These are phyloP conservation scores for Eulemur coronatus DNA, from an alignment of 2,797 vertebrate species.

Conservation along the genomic window DNA sequence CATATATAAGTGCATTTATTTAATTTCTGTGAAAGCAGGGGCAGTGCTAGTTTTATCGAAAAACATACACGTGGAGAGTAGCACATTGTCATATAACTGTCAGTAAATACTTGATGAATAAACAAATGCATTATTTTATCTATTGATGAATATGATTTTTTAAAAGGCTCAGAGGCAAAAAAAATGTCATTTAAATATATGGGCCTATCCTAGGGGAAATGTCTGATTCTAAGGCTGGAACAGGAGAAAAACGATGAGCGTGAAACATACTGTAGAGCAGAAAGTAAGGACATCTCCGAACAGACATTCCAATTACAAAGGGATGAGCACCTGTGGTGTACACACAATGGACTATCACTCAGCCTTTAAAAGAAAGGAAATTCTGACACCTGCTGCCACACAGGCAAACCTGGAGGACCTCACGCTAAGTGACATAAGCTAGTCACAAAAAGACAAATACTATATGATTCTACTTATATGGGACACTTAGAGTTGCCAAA, in stretches of 20 bases:
- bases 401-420: not conserved
- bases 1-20: not conserved
- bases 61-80: not conserved
- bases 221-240: not conserved
- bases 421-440: too few species aligned
- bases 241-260: not conserved
- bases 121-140: not conserved
- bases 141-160: not conserved
- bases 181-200: not conserved
- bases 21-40: not conserved
- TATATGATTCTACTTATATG: accelerated
- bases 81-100: not conserved
- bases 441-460: not conserved
- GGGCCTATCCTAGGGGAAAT: not conserved
- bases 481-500: too few species aligned
- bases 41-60: not conserved
- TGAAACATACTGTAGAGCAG: not conserved
- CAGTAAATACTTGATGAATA: not conserved
- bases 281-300: not conserved
- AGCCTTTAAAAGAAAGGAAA: not conserved
- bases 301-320: not conserved
- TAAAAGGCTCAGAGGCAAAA: not conserved
- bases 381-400: too few species aligned
- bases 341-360: not conserved
- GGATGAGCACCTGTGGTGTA: too few species aligned